Evolutionary conservation across 1,140 invertebrate species (phyloP).

Genomic region (Scylla paramamosain): DNA sequence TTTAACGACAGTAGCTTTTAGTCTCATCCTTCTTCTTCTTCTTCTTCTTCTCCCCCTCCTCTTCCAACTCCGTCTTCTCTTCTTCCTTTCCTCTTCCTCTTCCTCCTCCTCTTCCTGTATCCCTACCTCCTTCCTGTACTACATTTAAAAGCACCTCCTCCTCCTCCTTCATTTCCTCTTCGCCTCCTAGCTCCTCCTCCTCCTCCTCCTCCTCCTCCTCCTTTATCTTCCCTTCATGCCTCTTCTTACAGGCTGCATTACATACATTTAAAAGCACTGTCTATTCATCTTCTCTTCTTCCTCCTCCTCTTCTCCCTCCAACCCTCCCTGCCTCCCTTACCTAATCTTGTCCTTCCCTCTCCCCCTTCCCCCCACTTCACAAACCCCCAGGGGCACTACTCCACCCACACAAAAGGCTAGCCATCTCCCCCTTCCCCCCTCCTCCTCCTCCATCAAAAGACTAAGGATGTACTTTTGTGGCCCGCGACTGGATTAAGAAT

Average conservation of each 20-base stretch:
- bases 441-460: neutral
- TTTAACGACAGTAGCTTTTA: no score
- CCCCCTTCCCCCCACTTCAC: neutral
- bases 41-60: no score
- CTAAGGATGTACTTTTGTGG: constrained; percentile 24
- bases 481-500: neutral
- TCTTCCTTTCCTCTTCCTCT: no score
- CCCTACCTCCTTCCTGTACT: no score
- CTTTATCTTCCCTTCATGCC: neutral
- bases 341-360: neutral
- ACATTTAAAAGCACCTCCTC: no score
- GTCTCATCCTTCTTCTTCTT: no score
- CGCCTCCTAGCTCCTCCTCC: no score
- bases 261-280: neutral
- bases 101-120: no score
- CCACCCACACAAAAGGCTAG: constrained; percentile 19
- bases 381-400: neutral
- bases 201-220: neutral
- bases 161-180: no score
- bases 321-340: neutral
- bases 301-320: neutral
- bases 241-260: no score
- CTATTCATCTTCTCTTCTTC: neutral
- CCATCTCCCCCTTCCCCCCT: neutral
- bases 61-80: no score